A percentile compares a stretch with the other conserved stretches of the same genome.
phyloP scores from a whole-genome alignment of 30 jellyfish, hydroid and myxozoan genomes.

The Clytia hemisphaerica region DNA sequence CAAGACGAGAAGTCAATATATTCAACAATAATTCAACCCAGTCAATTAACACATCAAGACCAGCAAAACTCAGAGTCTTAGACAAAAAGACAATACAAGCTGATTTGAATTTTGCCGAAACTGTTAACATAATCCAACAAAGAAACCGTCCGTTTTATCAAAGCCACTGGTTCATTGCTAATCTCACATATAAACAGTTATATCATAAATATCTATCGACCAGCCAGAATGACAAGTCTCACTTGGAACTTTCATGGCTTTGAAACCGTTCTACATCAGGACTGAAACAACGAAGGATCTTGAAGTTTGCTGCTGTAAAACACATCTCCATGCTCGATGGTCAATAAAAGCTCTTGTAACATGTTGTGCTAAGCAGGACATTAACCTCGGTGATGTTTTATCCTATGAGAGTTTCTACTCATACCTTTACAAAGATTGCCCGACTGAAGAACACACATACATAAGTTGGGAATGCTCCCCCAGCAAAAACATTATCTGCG shows the following conservation, averaged over 20 bases:
- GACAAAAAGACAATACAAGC: conserved; percentile 17
- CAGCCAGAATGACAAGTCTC: conserved; percentile 5
- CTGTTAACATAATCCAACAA: conserved; percentile 16
- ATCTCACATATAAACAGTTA: conserved; percentile 24
- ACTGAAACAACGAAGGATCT: conserved; percentile 25
- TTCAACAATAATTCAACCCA: conserved; percentile 20
- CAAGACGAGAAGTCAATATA: conserved; percentile 16
- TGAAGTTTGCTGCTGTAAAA: conserved; percentile 39
- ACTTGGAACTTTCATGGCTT: conserved; percentile 21
- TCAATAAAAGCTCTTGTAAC: conserved; percentile 17
- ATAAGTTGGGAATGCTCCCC: conserved; percentile 32
- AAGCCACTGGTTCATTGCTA: conserved; percentile 21
- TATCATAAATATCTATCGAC: background rate
- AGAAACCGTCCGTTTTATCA: conserved; percentile 22
- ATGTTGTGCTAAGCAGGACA: conserved; percentile 21
- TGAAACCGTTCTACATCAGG: conserved; percentile 31
- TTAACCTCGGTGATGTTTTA: conserved; percentile 3
- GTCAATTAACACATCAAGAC: conserved; percentile 26
- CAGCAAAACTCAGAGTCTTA: conserved; percentile 33
- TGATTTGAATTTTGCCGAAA: conserved; percentile 17
- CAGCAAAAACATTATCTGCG: conserved; percentile 18
- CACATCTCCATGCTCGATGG: conserved; percentile 37
- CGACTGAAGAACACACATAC: conserved; percentile 10
- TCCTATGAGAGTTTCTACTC: conserved; percentile 2
- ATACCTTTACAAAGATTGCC: background rate